phyloP scores from a whole-genome alignment of 2,797 vertebrate genomes.

The Phataginus tetradactyla region DNA sequence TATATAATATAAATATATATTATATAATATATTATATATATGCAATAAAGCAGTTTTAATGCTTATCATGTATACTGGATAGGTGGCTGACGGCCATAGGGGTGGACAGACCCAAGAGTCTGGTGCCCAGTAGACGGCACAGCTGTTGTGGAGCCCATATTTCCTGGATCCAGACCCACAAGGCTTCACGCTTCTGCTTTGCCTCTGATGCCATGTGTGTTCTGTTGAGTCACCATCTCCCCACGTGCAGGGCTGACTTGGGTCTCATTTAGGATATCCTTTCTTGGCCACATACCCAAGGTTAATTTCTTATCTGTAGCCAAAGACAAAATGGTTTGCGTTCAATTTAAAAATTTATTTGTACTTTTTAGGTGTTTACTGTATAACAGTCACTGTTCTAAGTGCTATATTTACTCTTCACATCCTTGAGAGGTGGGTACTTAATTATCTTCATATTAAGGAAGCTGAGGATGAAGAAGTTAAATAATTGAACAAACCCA shows the following conservation, averaged over 20 bases:
- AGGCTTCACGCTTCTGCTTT: fast-evolving
- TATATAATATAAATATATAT: neutral
- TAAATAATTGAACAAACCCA: neutral
- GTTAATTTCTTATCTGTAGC: neutral
- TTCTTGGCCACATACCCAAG: neutral
- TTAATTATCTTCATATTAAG: neutral
- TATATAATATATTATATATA: no score
- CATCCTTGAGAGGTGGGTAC: neutral
- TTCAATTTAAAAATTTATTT: neutral
- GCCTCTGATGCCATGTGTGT: neutral
- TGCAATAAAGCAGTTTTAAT: fast-evolving
- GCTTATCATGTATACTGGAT: fast-evolving
- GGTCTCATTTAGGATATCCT: no score
- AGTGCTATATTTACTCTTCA: neutral
- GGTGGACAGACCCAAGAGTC: no score
- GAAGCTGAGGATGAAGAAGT: no score
- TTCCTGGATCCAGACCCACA: neutral
- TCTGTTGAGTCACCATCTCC: no score
- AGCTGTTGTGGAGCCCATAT: fast-evolving
- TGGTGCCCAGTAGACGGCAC: no score
- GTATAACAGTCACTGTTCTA: neutral
- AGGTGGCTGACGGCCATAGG: no score
- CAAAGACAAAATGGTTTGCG: neutral
- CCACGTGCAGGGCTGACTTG: fast-evolving
- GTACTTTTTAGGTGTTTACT: neutral